Base-by-base conservation (phyloP, 2,888 invertebrate genomes). In the Himalopsyche kuldschensis region DNA sequence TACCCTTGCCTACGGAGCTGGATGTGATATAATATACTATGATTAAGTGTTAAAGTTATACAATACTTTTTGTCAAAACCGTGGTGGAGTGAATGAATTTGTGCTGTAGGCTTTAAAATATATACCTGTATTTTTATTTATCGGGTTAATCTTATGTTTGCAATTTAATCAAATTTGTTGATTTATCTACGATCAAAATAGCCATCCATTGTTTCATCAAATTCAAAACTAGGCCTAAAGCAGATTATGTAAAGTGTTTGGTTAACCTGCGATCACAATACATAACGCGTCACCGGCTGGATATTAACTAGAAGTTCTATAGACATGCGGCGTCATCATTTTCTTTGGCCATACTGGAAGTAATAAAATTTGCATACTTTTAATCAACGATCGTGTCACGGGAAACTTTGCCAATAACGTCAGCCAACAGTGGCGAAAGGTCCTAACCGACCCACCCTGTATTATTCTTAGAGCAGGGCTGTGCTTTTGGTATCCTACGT, bases 281-380 rank as follows among this genome's bases (percentile, higher is more conserved):
- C 41, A 76, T 76, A 76, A 76, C 32, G 76, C 76, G 41, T 76
- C 76, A 76, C 41, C 41, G 41, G 76, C 17, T n/a, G 32, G 35
- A 78, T 78, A 78, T 78, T 78, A 47, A 17, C 35, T 46, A 76
- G 78, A 47, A 78, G 78, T 46, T 78, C 78, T 47, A 78, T 46
- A 78, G 78, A 78, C 46, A 78, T 78, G 85, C 85, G 82, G 82
- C 85, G 84, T 86, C 85, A 86, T 85, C 86, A 85, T 85, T 82
- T 85, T 84, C 85, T 84, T 87, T 79, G 80, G 84, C 85, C 86
- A 84, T 85, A 82, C 81, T 84, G 86, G 81, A 82, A 84, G 82
- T 91, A 92, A 92, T 92, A 92, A 92, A 91, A 92, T 92, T 92
- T 92, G 92, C 92, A 92, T 92, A 92, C 92, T 92, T 92, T 92